phyloP scores from a whole-genome alignment of 2,888 invertebrate genomes.

The Heliconius ismenius region DNA sequence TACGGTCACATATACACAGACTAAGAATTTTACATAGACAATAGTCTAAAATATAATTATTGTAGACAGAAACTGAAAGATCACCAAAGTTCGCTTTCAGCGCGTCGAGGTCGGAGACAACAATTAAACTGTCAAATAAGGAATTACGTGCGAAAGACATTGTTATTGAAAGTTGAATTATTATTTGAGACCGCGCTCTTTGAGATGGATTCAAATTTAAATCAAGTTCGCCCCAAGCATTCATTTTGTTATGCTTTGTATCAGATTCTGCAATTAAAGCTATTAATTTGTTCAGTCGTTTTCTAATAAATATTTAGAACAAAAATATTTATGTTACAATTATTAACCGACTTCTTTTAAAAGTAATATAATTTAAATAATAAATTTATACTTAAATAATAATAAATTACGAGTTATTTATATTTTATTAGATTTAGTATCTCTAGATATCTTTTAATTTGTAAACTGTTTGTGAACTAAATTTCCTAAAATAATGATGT shows the following conservation, averaged over 20 bases:
- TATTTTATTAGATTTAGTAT: too few relatives aligned
- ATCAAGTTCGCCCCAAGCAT: conserved; percentile 3
- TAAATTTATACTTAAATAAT: too few relatives aligned
- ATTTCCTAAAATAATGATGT: background rate
- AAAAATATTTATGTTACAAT: background rate
- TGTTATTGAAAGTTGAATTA: conserved; percentile 32
- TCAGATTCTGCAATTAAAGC: conserved; percentile 1
- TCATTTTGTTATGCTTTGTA: conserved; percentile 2
- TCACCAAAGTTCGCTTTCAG: conserved; percentile 1
- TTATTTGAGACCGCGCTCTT: conserved; percentile 22
- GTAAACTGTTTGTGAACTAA: background rate
- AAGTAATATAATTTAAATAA: too few relatives aligned
- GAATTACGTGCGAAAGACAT: conserved; percentile 27
- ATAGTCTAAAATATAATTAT: conserved; percentile 24
- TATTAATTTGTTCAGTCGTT: background rate
- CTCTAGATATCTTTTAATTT: background rate
- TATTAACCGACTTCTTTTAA: too few relatives aligned
- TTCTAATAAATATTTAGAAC: conserved; percentile 4
- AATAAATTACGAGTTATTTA: too few relatives aligned
- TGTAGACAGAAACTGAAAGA: conserved; percentile 13
- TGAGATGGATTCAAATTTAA: conserved; percentile 29
- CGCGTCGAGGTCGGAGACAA: conserved; percentile 24
- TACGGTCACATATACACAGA: background rate
- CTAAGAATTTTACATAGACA: background rate
- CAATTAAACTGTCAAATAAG: conserved; percentile 35